Base-by-base conservation (phyloP, 2,888 invertebrate species). In the Sphaeridia pumilis region DNA sequence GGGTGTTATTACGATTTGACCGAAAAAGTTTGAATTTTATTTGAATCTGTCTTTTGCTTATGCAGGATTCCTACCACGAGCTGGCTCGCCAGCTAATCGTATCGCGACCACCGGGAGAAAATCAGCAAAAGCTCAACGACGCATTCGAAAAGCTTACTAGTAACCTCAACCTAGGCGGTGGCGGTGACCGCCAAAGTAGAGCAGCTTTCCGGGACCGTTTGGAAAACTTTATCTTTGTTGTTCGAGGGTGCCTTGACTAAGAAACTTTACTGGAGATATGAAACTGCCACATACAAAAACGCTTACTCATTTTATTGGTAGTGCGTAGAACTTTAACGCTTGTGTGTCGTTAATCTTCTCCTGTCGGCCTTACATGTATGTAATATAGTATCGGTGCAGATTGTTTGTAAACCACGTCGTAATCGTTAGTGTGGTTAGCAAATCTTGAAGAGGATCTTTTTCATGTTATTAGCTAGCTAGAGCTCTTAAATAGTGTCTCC, bases 141-240 rank as follows among this genome's bases (percentile, higher is more conserved):
- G 59, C 60, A 14, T 64, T 64, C 52, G 45, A 48, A 26, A 58
- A 61, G 34, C 46, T 64, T 14, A 62, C 62, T 21, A 56, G 44
- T 45, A 56, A 58, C 46, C 47, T 64, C 20, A 64, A 64, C 38
- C 52, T 64, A 55, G 53, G 35, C 24, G 56, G 48, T 4, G 64
- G 60, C 17, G 64, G 64, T 20, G 64, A 64, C 50, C 59, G 62
- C 41, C 44, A 49, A 44, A 64, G 64, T 55, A 56, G 60, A 38
- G 54, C 58, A 24, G 44, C 47, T 35, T 64, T 64, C 47, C 55
- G 64, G 26, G 60, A 59, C 48, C 49, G 64, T 25, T 49, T 64
- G 38, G 64, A 64, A 42, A 50, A 48, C 38, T 64, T 64, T 49
- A 59, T 64, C 45, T 63, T 63, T 56, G 55, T 53, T 22, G 63